Conservation (phyloP, 2,113 vertebrate species). For the Phainopepla nitens region DNA sequence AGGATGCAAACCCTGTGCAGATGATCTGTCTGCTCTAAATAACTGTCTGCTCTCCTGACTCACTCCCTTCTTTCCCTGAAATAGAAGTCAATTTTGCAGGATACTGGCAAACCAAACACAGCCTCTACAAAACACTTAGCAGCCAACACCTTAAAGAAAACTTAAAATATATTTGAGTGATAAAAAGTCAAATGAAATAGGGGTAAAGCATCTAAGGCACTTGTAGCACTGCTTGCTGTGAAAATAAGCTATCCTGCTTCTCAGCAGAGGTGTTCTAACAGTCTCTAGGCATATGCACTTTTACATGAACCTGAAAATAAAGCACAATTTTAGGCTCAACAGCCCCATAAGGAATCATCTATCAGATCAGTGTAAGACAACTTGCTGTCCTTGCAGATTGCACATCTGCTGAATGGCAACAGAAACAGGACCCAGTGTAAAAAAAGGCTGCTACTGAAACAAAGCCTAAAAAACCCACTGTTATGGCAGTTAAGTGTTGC, state of each 20-base stretch:
- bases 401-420: not conserved
- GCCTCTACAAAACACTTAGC: not conserved
- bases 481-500: not conserved
- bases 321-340: not conserved
- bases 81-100: not conserved
- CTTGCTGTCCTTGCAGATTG: not conserved
- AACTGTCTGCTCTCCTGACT: not conserved
- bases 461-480: not conserved
- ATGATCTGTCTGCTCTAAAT: not conserved
- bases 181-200: not conserved
- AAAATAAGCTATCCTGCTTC: not conserved
- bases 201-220: not conserved
- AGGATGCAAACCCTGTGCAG: not conserved
- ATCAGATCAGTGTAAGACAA: not conserved
- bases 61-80: not conserved
- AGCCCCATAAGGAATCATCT: not conserved
- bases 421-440: not conserved
- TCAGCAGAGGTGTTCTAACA: not conserved
- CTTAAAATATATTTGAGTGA: not conserved
- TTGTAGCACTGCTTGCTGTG: not conserved
- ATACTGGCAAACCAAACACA: not conserved
- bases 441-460: not conserved
- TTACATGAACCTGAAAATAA: not conserved
- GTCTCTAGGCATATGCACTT: not conserved
- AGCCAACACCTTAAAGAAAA: not conserved